Evolutionary conservation across 2,888 invertebrate genomes (phyloP).

Genomic region (Leptothorax acervorum): DNA sequence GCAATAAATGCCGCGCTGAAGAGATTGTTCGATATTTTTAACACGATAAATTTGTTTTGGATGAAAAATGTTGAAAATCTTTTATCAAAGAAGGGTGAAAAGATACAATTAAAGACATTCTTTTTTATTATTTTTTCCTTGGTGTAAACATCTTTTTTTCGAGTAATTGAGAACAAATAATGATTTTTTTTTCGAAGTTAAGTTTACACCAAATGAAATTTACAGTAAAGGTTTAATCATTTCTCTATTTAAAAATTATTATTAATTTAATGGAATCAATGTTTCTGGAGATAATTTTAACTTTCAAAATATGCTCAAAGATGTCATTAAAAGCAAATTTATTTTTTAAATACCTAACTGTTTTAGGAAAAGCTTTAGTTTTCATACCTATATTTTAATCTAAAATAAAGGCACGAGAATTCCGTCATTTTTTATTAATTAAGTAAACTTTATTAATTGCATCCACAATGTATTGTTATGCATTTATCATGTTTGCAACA

Average conservation of each 20-base stretch:
- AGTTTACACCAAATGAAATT: not conserved
- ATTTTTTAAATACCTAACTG: not conserved
- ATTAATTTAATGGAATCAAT: not conserved
- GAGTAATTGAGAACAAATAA: not conserved
- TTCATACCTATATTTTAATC: not conserved
- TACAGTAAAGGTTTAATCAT: not conserved
- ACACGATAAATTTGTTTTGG: not conserved
- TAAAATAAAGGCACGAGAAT: not conserved
- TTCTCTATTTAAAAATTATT: not conserved
- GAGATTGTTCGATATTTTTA: not conserved
- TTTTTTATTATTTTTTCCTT: not conserved
- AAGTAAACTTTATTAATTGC: not conserved
- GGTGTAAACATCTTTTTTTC: not conserved
- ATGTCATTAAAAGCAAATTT: not conserved
- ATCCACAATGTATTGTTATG: not conserved
- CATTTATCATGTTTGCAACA: not conserved
- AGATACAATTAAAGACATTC: not conserved
- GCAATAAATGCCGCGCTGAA: not conserved
- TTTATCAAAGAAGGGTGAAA: not conserved
- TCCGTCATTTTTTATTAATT: not conserved
- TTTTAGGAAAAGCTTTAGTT: not conserved
- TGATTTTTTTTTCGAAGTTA: not conserved
- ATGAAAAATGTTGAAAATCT: not conserved
- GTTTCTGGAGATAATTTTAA: not conserved
- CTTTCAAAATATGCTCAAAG: not conserved